Evolutionary conservation across 2,888 invertebrate genomes (phyloP), one percentile per base, ranked within the genome.

Genomic region (Acholoe squamosa): DNA sequence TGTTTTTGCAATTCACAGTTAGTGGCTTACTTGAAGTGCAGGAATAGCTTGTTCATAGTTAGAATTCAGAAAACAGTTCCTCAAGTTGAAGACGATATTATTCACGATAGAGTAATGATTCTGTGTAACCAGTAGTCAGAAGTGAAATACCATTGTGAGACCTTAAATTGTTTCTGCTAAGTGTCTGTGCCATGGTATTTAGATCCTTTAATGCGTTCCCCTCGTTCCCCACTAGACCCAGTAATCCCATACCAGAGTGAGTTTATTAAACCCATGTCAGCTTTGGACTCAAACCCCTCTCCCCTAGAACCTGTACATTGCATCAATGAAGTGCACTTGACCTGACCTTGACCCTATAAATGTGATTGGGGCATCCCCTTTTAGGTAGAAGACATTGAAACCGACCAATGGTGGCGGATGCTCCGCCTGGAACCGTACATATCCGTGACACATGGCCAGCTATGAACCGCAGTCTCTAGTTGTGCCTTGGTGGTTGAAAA

Each of bases 241-340:
- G 61, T n/a, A 61, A n/a, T n/a, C 19, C 5, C 61, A 61, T n/a
- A 61, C 61, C 22, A 61, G 61, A n/a, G n/a, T 43, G 43, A 43
- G 43, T 43, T 43, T 43, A 43, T 3, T 43, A 43, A 43, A 43
- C 43, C 43, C 43, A 7, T 10, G 43, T 43, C 43, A 3, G 5
- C 5, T 43, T 43, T 43, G 43, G 10, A 10, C 10, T 10, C 43
- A 43, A 43, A 43, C 43, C 61, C 61, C 19, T n/a, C 19, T 12
- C 61, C 61, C 22, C 80, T 34, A 80, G 14, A 33, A n/a, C 80
- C 84, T 86, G 54, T 86, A 54, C 86, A 86, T 86, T 86, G 86
- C 56, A 28, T 86, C 86, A 52, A 86, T 54, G 52, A 86, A 86
- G 86, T 86, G 86, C 86, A 86, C 86, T 86, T 86, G 86, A 86